Conservation (phyloP, 2,797 vertebrate genomes). For the Gymnodraco acuticeps region DNA sequence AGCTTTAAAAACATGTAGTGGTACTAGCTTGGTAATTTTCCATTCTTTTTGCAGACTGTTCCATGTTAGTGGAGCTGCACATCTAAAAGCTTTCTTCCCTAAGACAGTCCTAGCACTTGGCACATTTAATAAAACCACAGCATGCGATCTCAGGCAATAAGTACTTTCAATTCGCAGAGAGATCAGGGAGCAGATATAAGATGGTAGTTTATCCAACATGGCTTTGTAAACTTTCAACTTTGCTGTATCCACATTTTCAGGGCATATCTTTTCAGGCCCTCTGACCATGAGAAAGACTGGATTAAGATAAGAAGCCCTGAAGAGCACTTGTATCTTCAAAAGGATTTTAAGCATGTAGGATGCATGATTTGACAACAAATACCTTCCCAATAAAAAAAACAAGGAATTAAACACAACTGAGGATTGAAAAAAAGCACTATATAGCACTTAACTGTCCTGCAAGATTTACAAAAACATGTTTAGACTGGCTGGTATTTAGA, state of each 20-base stretch:
- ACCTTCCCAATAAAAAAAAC: conserved; percentile 8
- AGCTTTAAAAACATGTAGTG: no score
- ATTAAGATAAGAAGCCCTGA: conserved; percentile 23
- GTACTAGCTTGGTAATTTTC: no score
- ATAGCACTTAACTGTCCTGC: not conserved
- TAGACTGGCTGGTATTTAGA: not conserved
- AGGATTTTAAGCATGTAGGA: conserved; percentile 8
- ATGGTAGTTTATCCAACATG: no score
- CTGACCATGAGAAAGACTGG: conserved; percentile 9
- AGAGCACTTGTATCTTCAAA: conserved; percentile 15
- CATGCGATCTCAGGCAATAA: no score
- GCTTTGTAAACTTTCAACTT: no score
- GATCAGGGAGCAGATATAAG: no score
- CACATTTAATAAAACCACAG: no score
- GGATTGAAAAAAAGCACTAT: conserved; percentile 10
- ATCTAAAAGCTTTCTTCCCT: no score
- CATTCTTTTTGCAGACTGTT: no score
- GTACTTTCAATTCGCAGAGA: no score
- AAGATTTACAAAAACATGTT: not conserved
- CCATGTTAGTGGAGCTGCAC: no score
- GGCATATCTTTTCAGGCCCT: not conserved
- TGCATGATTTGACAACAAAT: conserved; percentile 2
- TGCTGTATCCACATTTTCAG: conserved; percentile 11
- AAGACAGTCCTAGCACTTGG: no score
- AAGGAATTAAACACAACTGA: conserved; percentile 25